Evolutionary conservation across 2,888 invertebrate species (phyloP).

Genomic region (Penaeus monodon): DNA sequence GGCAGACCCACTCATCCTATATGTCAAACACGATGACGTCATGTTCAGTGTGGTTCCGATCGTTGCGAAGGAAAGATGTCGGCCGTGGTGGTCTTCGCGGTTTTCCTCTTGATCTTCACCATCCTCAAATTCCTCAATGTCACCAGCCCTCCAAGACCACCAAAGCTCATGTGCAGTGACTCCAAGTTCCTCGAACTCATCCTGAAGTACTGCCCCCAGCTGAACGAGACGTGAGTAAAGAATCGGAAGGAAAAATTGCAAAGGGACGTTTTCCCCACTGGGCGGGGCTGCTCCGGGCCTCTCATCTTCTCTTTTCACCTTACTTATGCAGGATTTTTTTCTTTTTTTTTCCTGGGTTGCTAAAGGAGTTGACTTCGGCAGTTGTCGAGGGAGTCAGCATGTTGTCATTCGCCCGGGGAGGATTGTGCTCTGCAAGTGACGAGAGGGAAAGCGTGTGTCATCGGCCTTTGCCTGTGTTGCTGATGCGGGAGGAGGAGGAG

Average conservation of each 20-base stretch:
- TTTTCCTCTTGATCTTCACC: conserved; percentile 58
- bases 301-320: no score
- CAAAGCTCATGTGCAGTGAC: conserved; percentile 75
- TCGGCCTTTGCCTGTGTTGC: no score
- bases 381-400: no score
- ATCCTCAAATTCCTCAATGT: conserved; percentile 63
- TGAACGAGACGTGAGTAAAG: conserved; percentile 86
- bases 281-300: no score
- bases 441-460: neutral
- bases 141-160: conserved; percentile 59
- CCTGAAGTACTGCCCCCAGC: conserved; percentile 82
- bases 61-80: conserved; percentile 75
- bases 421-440: neutral
- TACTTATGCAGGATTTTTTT: no score
- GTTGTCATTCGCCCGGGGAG: no score
- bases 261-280: neutral
- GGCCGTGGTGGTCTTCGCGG: conserved; percentile 60
- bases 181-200: conserved; percentile 82
- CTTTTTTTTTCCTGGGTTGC: no score
- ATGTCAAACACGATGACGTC: neutral
- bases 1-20: neutral
- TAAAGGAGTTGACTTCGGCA: no score
- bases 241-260: neutral
- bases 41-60: conserved; percentile 74
- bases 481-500: no score